Conservation (phyloP, 1,140 invertebrate species). For the Charaxes varanes region DNA sequence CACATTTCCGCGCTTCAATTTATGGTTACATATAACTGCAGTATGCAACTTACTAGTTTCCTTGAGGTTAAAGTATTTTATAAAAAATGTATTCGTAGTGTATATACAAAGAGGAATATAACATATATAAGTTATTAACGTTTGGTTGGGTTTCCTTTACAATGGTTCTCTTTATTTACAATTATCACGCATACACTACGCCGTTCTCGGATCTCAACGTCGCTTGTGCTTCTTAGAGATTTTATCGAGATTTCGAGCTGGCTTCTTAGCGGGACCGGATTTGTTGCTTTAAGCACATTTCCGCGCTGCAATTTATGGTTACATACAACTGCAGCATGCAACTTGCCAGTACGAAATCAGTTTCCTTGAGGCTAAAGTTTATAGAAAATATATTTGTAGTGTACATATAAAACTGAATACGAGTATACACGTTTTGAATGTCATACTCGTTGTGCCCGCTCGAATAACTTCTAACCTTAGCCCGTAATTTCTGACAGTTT, state of each 20-base stretch:
- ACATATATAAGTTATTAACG: too few species aligned
- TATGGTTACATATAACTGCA: slow-evolving; percentile 2
- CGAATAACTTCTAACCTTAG: too few species aligned
- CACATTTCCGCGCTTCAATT: slow-evolving; percentile 12
- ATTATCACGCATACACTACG: slow-evolving; percentile 60
- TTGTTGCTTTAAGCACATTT: slow-evolving; percentile 15
- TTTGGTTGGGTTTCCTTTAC: too few species aligned
- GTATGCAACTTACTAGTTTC: neutral
- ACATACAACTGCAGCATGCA: slow-evolving; percentile 1
- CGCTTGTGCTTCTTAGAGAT: slow-evolving; percentile 45
- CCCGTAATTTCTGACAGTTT: too few species aligned
- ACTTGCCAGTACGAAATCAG: too few species aligned
- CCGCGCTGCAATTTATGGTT: slow-evolving; percentile 9
- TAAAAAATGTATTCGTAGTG: too few species aligned
- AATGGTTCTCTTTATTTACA: too few species aligned
- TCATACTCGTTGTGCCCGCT: too few species aligned
- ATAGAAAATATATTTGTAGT: too few species aligned
- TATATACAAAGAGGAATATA: too few species aligned
- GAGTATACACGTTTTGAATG: too few species aligned
- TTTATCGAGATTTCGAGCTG: slow-evolving; percentile 35
- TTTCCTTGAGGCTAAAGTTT: neutral
- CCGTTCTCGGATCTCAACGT: slow-evolving; percentile 58
- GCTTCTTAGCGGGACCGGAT: slow-evolving; percentile 17
- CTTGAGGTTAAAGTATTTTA: neutral
- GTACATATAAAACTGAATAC: too few species aligned